Evolutionary conservation across 2,113 vertebrate genomes (phyloP).

Genomic region (Charina bottae): DNA sequence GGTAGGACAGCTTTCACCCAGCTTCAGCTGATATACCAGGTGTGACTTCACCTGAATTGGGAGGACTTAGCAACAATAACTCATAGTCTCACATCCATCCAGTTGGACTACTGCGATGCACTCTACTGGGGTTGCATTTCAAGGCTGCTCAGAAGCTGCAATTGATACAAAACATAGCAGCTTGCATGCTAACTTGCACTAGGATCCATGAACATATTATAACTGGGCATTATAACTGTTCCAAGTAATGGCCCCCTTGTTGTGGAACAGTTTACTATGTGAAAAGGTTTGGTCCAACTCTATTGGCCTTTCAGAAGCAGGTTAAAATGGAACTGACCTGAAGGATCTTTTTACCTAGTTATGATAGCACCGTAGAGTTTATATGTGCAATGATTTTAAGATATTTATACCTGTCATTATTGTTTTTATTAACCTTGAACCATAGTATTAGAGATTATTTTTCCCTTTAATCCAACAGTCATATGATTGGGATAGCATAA

Average conservation of each 20-base stretch:
- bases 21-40: not conserved
- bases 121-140: not conserved
- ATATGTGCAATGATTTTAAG: not conserved
- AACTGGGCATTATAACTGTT: not conserved
- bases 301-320: not conserved
- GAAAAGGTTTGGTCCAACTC: not conserved
- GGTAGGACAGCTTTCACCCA: not conserved
- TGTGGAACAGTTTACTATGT: too few species aligned
- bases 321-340: not conserved
- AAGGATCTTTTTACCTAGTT: not conserved
- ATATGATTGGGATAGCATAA: not conserved
- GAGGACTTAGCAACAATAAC: not conserved
- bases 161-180: not conserved
- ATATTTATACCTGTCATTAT: not conserved
- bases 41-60: not conserved
- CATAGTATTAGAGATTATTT: not conserved
- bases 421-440: not conserved
- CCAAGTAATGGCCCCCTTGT: too few species aligned
- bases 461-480: not conserved
- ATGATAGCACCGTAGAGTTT: not conserved
- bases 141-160: not conserved
- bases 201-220: not conserved
- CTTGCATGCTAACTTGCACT: not conserved
- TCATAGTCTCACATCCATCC: not conserved
- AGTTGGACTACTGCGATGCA: not conserved